These are phyloP conservation scores for Pantherophis guttatus DNA, from an alignment of 2,113 vertebrate genomes.

Conservation along the genomic window DNA sequence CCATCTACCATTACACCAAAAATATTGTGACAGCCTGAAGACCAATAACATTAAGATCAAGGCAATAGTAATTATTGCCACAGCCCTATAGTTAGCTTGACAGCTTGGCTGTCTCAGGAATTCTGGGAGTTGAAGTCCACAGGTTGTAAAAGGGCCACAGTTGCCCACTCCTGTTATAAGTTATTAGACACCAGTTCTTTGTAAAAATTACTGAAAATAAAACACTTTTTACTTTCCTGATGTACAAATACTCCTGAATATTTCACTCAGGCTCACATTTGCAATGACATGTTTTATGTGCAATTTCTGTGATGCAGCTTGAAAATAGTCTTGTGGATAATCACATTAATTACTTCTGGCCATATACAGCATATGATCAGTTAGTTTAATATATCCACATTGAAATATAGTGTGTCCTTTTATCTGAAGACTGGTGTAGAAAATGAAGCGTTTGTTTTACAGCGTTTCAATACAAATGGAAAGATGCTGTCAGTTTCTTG, in stretches of 20 bases:
- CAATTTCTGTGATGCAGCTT: not conserved
- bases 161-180: not conserved
- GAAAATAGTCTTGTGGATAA: not conserved
- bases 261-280: not conserved
- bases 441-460: rapidly evolving
- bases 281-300: not conserved
- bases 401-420: not conserved
- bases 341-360: not conserved
- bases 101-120: no score
- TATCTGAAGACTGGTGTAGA: not conserved
- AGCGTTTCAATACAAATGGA: not conserved
- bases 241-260: not conserved
- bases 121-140: no score
- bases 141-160: no score
- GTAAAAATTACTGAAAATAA: not conserved
- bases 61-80: not conserved
- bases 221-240: not conserved
- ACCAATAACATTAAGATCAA: not conserved
- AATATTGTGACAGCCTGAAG: not conserved
- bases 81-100: no score
- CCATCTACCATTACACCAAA: not conserved
- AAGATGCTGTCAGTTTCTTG: not conserved
- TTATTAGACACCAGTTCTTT: not conserved
- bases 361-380: not conserved
- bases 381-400: not conserved